Conservation (phyloP, 2,888 invertebrate species). For the Lasioglossum pauxillum region DNA sequence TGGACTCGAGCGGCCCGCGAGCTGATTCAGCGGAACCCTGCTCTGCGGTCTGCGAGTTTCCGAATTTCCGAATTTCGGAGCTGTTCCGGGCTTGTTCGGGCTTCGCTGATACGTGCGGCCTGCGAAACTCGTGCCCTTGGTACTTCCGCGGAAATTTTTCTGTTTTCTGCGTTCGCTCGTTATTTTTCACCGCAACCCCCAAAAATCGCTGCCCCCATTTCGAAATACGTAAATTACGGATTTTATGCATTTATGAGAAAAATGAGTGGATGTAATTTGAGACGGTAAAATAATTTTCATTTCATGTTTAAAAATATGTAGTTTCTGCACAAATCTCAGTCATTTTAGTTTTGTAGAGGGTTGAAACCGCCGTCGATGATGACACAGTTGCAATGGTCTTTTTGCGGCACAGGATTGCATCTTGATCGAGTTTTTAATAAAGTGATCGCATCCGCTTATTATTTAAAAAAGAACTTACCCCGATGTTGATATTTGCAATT, state of each 20-base stretch:
- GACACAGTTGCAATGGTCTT: background rate
- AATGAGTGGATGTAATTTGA: background rate
- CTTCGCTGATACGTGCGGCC: background rate
- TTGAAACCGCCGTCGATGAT: background rate
- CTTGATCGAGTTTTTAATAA: background rate
- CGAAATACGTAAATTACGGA: background rate
- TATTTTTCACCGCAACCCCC: background rate
- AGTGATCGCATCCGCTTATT: background rate
- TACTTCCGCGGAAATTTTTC: background rate
- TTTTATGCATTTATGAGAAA: background rate
- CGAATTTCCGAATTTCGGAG: background rate
- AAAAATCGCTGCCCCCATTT: background rate
- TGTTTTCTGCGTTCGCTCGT: background rate
- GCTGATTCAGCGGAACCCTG: slow-evolving; percentile 21
- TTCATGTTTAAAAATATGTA: background rate
- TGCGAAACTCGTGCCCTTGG: background rate
- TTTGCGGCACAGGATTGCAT: background rate
- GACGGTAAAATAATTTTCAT: background rate
- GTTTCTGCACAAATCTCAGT: background rate
- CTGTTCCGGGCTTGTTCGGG: slow-evolving; percentile 8
- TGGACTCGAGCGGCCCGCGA: slow-evolving; percentile 24
- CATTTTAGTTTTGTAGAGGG: background rate
- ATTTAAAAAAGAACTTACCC: background rate
- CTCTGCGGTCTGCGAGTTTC: slow-evolving; percentile 16
- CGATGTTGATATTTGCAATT: slow-evolving; percentile 17